These are phyloP conservation scores for Cyanoderma ruficeps DNA, from an alignment of 2,113 vertebrate species.

Conservation along the genomic window DNA sequence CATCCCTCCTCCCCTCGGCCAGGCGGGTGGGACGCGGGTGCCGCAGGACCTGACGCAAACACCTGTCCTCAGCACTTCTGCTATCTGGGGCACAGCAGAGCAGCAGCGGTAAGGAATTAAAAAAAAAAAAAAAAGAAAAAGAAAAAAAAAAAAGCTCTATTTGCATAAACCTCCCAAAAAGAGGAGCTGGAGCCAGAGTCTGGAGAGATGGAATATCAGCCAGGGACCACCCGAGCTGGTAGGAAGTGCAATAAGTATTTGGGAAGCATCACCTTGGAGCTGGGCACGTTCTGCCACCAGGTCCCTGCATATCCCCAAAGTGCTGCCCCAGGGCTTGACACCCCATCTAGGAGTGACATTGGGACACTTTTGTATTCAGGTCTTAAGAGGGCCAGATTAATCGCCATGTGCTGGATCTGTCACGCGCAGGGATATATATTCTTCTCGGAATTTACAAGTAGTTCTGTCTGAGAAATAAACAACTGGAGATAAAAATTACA, in stretches of 20 bases:
- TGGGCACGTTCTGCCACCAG: not conserved
- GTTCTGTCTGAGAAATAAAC: constrained; percentile 82
- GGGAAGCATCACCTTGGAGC: not conserved
- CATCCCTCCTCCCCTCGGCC: not conserved
- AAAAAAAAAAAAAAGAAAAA: not conserved
- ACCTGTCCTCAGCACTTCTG: constrained; percentile 60
- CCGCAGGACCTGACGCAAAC: constrained; percentile 36
- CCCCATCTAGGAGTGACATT: constrained; percentile 20
- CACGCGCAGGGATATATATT: constrained; percentile 75
- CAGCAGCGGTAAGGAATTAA: not conserved
- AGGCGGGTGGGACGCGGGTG: not conserved
- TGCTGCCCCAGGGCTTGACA: not conserved
- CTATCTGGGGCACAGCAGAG: constrained; percentile 51
- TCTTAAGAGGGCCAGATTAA: constrained; percentile 78
- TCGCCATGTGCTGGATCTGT: constrained; percentile 74
- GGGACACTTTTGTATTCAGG: constrained; percentile 54
- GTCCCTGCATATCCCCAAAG: not conserved
- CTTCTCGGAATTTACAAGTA: constrained; percentile 81
- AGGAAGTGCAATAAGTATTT: not conserved
- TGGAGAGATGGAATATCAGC: not conserved
- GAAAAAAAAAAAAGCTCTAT: not conserved
- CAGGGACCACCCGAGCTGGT: not conserved
- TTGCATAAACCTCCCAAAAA: constrained; percentile 52
- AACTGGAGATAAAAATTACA: constrained; percentile 81
- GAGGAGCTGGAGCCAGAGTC: not conserved